Conservation (phyloP, 2,113 vertebrate species). For the Microtus ochrogaster region DNA sequence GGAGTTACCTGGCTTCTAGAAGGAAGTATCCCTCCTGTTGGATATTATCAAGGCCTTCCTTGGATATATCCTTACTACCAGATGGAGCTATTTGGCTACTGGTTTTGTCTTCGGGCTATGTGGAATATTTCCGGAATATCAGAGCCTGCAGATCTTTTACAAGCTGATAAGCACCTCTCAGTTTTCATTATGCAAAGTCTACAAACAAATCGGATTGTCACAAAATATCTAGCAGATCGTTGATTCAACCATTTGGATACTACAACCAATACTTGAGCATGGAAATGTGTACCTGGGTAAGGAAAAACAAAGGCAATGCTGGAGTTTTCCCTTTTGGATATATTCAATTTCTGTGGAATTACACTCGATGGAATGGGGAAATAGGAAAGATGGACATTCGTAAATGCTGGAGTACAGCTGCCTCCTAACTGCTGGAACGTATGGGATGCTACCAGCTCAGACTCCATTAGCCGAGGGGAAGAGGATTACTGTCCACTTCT, state of each 20-base stretch:
- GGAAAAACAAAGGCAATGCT: constrained; percentile 86
- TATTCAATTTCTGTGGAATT: constrained; percentile 89
- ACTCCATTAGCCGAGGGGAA: constrained; percentile 85
- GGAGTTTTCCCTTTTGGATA: constrained; percentile 87
- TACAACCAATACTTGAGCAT: constrained; percentile 85
- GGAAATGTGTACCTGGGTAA: constrained; percentile 86
- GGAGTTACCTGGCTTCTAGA: constrained; percentile 89
- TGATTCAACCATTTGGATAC: constrained; percentile 87
- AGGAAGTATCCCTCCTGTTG: constrained; percentile 84
- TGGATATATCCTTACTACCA: constrained; percentile 92
- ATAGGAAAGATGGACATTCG: constrained; percentile 83
- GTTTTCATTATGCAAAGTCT: constrained; percentile 80
- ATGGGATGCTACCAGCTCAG: constrained; percentile 86
- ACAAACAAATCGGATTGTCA: constrained; percentile 87
- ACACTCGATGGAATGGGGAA: constrained; percentile 86
- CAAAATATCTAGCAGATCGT: constrained; percentile 82
- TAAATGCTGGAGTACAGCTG: constrained; percentile 89
- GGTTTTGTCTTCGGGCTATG: constrained; percentile 83
- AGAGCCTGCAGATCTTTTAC: constrained; percentile 84
- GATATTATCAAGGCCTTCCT: constrained; percentile 91
- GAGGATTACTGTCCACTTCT: constrained; percentile 86
- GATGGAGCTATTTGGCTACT: constrained; percentile 88
- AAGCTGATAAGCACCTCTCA: constrained; percentile 83
- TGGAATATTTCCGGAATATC: constrained; percentile 88
- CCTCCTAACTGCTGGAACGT: constrained; percentile 86